Evolutionary conservation across 2,113 vertebrate species (phyloP), one percentile per base, ranked within the genome.

Genomic region (Serilophus lunatus): DNA sequence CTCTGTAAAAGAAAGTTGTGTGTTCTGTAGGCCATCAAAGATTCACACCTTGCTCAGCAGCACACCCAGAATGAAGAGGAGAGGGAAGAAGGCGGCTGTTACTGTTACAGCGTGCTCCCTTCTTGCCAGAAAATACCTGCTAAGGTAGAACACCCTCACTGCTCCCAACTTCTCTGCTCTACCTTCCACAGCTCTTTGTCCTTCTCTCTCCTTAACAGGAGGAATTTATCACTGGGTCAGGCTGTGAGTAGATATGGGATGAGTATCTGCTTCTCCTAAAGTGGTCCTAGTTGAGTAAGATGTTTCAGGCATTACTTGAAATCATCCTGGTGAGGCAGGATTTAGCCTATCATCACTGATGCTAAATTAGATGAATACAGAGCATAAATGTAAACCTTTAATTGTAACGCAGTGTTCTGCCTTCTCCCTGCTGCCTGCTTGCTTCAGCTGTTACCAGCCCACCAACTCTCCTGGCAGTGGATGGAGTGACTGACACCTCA

Each of bases 381-480:
- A 28, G 18, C 11, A 36, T 5, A 70, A 61, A 38, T 2, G 1
- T 14, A 47, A 83, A 23, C 18, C 4, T 80, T 70, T n/a, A 49
- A 35, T 10, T 42, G n/a, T 59, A 89, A 85, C 24, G 10, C 12
- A 2, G 3, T 82, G 60, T 47, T 82, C 83, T 64, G 57, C 63
- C 85, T 80, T 92, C 79, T 83, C 28, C 63, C 25, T 2, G 3
- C 44, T 79, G 65, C 23, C 42, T 79, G 29, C 36, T 65, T 53
- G 16, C 91, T 89, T 77, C 90, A 99, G 99, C 99, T 95, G 99
- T 99, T 66, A 99, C 99, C 94, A 99, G 99, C 96, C 99, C 99
- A 68, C 99, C 99, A 29, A 99, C 99, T 5, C 97, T 99, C 82
- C 97, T 99, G 96, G 97, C 98, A 26, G 98, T 99, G 77, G 99